A percentile compares a stretch with the other conserved stretches of the same genome.
phyloP scores from a whole-genome alignment of 2,888 invertebrate species.

The Nemurella pictetii region DNA sequence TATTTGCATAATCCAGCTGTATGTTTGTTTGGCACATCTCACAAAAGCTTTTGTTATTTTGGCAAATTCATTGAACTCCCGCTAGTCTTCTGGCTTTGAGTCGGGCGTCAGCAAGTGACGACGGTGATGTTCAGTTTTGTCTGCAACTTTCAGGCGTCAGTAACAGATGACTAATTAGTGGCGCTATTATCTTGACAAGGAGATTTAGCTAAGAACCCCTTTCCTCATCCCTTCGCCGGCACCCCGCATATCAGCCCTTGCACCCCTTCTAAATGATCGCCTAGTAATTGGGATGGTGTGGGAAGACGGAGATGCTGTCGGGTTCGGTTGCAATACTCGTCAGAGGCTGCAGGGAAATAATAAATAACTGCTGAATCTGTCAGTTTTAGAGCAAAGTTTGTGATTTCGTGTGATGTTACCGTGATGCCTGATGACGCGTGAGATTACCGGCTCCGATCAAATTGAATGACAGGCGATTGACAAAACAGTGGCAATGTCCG shows the following conservation, averaged over 20 bases:
- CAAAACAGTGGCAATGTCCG: neutral
- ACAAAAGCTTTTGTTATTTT: slow-evolving; percentile 4
- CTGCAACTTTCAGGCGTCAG: slow-evolving; percentile 17
- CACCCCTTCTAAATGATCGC: slow-evolving; percentile 27
- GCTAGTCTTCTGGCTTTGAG: slow-evolving; percentile 8
- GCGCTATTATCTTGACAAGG: slow-evolving; percentile 28
- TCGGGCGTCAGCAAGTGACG: neutral
- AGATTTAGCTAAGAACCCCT: slow-evolving; percentile 29
- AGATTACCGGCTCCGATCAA: neutral
- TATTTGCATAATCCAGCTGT: neutral
- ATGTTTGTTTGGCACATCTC: neutral
- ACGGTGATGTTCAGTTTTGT: slow-evolving; percentile 26
- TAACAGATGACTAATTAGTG: slow-evolving; percentile 28
- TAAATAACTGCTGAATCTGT: neutral
- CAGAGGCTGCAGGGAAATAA: neutral
- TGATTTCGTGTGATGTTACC: neutral
- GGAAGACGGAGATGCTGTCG: neutral
- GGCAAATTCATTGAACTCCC: neutral
- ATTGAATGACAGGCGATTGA: neutral
- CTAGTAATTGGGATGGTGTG: neutral
- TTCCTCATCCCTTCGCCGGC: neutral
- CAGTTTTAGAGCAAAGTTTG: neutral
- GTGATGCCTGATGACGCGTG: neutral
- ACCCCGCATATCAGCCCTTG: neutral
- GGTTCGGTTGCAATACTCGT: neutral